Percentiles rank a stretch among this genome's conserved stretches.
Conservation (phyloP, 1,140 invertebrate genomes). For the Epicauta chinensis region DNA sequence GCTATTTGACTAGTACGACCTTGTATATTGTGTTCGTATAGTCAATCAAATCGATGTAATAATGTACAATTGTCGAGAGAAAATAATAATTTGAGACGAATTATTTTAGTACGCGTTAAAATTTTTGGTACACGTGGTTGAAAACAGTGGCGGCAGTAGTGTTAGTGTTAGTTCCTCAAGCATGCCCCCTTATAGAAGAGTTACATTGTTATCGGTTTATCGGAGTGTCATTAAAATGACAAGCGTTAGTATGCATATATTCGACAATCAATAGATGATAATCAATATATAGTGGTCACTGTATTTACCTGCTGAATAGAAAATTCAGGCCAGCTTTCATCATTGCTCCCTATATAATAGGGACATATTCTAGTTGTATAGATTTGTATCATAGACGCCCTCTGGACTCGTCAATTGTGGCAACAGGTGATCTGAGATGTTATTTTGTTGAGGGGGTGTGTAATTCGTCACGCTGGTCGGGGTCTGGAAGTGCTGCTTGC, state of each 20-base stretch:
- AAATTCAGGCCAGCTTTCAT: not conserved
- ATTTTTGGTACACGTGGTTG: too few species aligned
- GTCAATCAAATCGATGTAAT: too few species aligned
- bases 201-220: too few species aligned
- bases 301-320: not conserved
- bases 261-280: not conserved
- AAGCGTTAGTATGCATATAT: not conserved
- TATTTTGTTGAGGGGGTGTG: slow-evolving; percentile 18
- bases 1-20: too few species aligned
- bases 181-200: too few species aligned
- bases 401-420: not conserved
- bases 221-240: not conserved
- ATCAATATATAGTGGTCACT: not conserved
- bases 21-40: too few species aligned
- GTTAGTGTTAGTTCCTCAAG: too few species aligned
- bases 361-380: not conserved
- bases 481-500: slow-evolving; percentile 44
- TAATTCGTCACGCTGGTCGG: slow-evolving; percentile 40
- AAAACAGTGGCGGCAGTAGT: too few species aligned
- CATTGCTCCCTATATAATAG: not conserved
- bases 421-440: slow-evolving; percentile 15
- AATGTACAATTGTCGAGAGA: too few species aligned
- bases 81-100: too few species aligned
- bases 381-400: not conserved
- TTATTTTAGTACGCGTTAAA: too few species aligned